A percentile compares a stretch with the other conserved stretches of the same genome.
Evolutionary conservation across 2,113 vertebrate species (phyloP).

Genomic region (Mus musculus): DNA sequence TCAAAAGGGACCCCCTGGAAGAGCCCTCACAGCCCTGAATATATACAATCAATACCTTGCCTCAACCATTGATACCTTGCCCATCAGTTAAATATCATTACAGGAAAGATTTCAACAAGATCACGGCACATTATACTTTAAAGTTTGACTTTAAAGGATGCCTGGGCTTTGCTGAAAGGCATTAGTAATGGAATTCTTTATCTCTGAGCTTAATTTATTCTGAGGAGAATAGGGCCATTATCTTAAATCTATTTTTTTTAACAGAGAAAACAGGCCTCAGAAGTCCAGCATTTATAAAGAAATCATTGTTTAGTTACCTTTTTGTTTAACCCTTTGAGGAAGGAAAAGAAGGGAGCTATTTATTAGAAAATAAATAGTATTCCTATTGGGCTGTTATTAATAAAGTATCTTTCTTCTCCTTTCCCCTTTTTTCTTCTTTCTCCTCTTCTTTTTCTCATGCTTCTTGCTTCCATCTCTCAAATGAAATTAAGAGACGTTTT

Average conservation of each 20-base stretch:
- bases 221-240: constrained; percentile 89
- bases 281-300: constrained; percentile 85
- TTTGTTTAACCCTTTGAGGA: constrained; percentile 79
- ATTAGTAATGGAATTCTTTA: constrained; percentile 89
- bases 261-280: constrained; percentile 82
- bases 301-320: constrained; percentile 86
- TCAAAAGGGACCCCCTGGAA: constrained; percentile 74
- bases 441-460: rapidly evolving
- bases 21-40: constrained; percentile 81
- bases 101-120: constrained; percentile 87
- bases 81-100: constrained; percentile 90
- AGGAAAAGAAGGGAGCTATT: background rate
- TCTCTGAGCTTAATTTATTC: constrained; percentile 90
- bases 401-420: background rate
- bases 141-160: constrained; percentile 89
- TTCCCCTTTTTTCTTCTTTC: background rate
- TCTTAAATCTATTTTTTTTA: constrained; percentile 87
- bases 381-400: rapidly evolving
- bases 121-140: constrained; percentile 86
- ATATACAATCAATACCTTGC: constrained; percentile 84
- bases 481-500: background rate
- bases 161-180: constrained; percentile 88
- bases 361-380: constrained; percentile 13
- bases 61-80: constrained; percentile 86
- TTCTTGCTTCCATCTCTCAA: background rate